Conservation (phyloP, 2,888 invertebrate species). For the Mimas tiliae region DNA sequence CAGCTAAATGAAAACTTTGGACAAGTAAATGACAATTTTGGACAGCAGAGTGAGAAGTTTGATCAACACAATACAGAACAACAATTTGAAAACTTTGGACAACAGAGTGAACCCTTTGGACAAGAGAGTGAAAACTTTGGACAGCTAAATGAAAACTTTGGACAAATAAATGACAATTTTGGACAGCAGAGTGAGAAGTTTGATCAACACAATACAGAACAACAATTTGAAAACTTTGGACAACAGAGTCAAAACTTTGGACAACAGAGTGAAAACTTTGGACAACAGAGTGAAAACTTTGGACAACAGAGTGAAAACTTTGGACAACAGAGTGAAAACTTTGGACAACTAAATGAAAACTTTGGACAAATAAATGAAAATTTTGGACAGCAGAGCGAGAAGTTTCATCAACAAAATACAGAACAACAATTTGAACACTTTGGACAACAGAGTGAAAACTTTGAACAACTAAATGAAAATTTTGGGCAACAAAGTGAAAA, state of each 20-base stretch:
- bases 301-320: conserved; percentile 36
- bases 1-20: conserved; percentile 30
- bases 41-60: conserved; percentile 31
- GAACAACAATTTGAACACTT: conserved; percentile 34
- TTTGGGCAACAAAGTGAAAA: conserved; percentile 36
- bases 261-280: conserved; percentile 35
- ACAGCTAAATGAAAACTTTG: conserved; percentile 29
- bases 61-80: conserved; percentile 41
- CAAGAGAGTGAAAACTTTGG: conserved; percentile 10
- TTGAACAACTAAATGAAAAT: conserved; percentile 37
- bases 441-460: conserved; percentile 28
- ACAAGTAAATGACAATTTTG: conserved; percentile 34
- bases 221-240: conserved; percentile 32
- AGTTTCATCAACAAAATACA: conserved; percentile 35
- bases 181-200: conserved; percentile 31
- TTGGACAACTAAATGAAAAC: conserved; percentile 29
- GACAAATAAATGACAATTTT: conserved; percentile 34
- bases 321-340: conserved; percentile 32
- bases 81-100: conserved; percentile 31
- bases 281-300: conserved; percentile 36
- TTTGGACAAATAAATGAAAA: conserved; percentile 34
- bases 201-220: conserved; percentile 35
- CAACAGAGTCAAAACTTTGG: conserved; percentile 29
- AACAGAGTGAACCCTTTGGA: conserved; percentile 29
- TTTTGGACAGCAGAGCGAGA: conserved; percentile 29